A percentile compares a stretch with the other conserved stretches of the same genome.
Evolutionary conservation across 2,113 vertebrate species (phyloP).

Genomic region (Mus pahari): DNA sequence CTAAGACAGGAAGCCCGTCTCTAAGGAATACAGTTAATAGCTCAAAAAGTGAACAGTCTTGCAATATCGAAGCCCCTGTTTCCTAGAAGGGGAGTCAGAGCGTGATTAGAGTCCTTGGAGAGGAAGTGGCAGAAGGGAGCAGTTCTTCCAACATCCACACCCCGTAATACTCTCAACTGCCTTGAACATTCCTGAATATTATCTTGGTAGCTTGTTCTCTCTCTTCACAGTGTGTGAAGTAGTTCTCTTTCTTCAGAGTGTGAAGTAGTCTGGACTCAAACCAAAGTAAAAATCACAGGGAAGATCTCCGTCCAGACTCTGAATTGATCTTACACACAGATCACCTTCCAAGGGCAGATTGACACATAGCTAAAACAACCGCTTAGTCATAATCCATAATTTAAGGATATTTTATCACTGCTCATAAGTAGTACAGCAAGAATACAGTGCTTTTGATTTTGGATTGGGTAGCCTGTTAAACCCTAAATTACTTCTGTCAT

Average conservation of each 20-base stretch:
- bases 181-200: neutral
- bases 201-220: neutral
- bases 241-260: neutral
- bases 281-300: neutral
- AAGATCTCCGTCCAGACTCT: neutral
- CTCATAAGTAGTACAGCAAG: neutral
- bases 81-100: neutral
- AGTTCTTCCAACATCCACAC: neutral
- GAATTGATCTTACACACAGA: slow-evolving; percentile 38
- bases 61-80: neutral
- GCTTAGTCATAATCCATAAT: slow-evolving; percentile 20
- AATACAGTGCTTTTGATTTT: slow-evolving; percentile 35
- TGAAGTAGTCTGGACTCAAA: neutral
- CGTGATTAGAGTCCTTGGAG: neutral
- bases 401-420: neutral
- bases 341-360: neutral
- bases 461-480: neutral
- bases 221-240: neutral
- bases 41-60: slow-evolving; percentile 31
- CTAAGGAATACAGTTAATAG: neutral
- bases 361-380: slow-evolving; percentile 31
- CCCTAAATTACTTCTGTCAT: neutral
- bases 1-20: neutral
- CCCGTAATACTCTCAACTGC: neutral
- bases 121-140: neutral